Conservation (phyloP, 2,797 vertebrate genomes). For the Heterohyrax brucei region DNA sequence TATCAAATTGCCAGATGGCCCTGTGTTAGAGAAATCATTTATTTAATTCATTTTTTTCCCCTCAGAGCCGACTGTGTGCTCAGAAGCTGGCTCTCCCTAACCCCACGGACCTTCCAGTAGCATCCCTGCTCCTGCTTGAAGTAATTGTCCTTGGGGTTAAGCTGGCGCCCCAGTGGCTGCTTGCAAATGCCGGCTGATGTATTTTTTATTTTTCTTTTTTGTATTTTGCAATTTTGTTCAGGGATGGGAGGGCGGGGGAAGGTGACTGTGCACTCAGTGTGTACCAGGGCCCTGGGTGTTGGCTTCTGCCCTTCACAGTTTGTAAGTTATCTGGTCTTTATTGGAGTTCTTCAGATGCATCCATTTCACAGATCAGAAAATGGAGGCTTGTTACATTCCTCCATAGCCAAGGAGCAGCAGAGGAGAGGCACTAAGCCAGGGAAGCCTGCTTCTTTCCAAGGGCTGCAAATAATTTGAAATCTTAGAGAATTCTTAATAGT, state of each 20-base stretch:
- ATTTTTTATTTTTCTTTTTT: neutral
- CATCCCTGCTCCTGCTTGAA: slow-evolving; percentile 17
- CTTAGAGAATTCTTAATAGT: slow-evolving; percentile 57
- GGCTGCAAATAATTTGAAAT: slow-evolving; percentile 45
- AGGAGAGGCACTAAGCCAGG: neutral
- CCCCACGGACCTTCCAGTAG: slow-evolving; percentile 59
- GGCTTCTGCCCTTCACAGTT: too few species aligned
- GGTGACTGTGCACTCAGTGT: accelerated
- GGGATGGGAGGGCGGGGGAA: neutral
- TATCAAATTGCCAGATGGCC: slow-evolving; percentile 97
- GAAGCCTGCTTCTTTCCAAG: neutral
- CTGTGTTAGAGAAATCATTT: slow-evolving; percentile 89
- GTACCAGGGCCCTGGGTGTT: neutral
- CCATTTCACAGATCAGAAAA: slow-evolving; percentile 65
- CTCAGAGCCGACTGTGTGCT: slow-evolving; percentile 33
- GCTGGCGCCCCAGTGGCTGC: neutral
- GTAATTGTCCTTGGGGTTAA: slow-evolving; percentile 38
- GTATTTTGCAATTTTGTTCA: neutral
- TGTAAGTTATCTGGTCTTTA: neutral
- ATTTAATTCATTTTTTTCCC: slow-evolving; percentile 69
- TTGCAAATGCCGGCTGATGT: neutral
- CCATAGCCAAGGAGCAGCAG: neutral
- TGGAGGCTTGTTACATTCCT: neutral
- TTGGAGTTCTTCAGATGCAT: neutral
- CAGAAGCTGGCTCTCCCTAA: slow-evolving; percentile 21